Base-by-base conservation (phyloP, 2,888 invertebrate genomes). In the Dryococelus australis region DNA sequence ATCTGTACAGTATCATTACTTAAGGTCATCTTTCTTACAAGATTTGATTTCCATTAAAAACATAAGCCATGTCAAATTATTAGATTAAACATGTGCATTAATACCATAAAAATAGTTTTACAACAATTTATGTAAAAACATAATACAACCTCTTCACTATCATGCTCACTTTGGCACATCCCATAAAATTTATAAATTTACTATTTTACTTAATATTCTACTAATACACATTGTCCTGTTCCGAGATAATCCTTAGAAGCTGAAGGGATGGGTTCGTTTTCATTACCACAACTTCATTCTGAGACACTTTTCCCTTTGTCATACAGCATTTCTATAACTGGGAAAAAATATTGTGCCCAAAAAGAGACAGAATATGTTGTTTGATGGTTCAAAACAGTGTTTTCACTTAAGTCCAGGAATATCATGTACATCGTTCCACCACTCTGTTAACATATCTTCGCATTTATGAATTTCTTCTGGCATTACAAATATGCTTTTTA, bases 261-360 rank as follows among this genome's bases (percentile, higher is more conserved):
- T 26, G 47, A n/a, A 84, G 16, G 24, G 16, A 43, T 43, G n/a
- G 47, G 8, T 43, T 43, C 20, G 10, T 84, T n/a, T 35, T 35
- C 43, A 84, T 35, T 43, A 43, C 20, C 20, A 84, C 8, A 5
- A 43, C 24, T 35, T 24, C 5, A 84, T 47, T 84, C 43, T 1
- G 43, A 6, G 43, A 84, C 43, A 84, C 84, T 84, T 84, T 84
- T 84, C 9, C 43, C 84, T 43, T 84, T 43, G 35, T 43, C 84
- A 84, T 35, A 5, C 84, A 43, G 35, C 28, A 84, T 84, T 84
- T 84, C 35, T 84, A 2, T 43, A 83, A 26, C 3, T 83, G 83
- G 83, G 83, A 83, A 26, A 83, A 83, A 6, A 26, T 27, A 26
- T 9, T 6, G n/a, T 0, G n/a, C 3, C 83, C 47, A 43, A 12